Conservation (phyloP, 2,888 invertebrate species). For the Seladonia tumulorum region DNA sequence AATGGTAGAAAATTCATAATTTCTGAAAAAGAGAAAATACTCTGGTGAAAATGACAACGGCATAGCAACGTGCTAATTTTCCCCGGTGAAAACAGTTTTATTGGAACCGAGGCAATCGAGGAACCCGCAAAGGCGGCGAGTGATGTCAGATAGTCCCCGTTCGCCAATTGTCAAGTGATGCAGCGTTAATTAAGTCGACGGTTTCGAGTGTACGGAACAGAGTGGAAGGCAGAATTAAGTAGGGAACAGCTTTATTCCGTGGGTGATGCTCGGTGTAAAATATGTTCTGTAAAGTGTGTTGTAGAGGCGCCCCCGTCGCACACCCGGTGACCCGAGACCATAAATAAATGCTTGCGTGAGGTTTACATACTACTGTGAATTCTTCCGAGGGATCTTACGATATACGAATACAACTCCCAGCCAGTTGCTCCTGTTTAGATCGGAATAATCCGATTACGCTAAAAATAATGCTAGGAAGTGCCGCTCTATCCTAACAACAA, state of each 20-base stretch:
- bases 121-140: constrained; percentile 17
- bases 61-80: neutral
- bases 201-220: constrained; percentile 62
- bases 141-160: constrained; percentile 44
- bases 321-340: constrained; percentile 83
- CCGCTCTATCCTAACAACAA: neutral
- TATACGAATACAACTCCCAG: constrained; percentile 35
- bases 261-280: constrained; percentile 79
- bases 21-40: neutral
- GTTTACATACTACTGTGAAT: constrained; percentile 71
- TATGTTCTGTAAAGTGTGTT: constrained; percentile 72
- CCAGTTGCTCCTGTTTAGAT: constrained; percentile 22
- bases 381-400: constrained; percentile 58
- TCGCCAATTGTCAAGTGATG: constrained; percentile 46
- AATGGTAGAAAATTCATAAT: no score
- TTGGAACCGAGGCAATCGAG: constrained; percentile 1
- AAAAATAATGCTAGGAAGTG: neutral
- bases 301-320: constrained; percentile 79
- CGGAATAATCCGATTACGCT: neutral
- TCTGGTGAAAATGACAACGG: neutral
- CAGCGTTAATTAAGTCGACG: constrained; percentile 47
- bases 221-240: constrained; percentile 63
- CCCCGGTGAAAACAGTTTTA: neutral
- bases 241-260: constrained; percentile 80
- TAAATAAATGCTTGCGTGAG: constrained; percentile 82